phyloP scores from a whole-genome alignment of 2,113 vertebrate genomes.

The Otus sunia region DNA sequence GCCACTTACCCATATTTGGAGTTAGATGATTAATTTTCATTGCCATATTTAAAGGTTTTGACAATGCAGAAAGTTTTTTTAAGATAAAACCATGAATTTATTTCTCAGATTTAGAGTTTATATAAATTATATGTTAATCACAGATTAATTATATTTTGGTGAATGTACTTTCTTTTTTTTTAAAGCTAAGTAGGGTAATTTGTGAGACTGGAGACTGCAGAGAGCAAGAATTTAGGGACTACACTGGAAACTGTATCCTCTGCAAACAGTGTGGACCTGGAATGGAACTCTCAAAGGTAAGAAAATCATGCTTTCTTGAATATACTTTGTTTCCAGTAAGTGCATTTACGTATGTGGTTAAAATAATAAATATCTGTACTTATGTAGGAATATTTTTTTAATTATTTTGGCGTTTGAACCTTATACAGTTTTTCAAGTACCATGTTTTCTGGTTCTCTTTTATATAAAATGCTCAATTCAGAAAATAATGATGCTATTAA shows the following conservation, averaged over 20 bases:
- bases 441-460: not conserved
- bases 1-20: not conserved
- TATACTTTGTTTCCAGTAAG: not conserved
- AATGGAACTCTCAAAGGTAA: slow-evolving; percentile 94
- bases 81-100: not conserved
- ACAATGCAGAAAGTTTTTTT: not conserved
- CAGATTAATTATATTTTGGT: not conserved
- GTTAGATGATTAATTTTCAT: not conserved
- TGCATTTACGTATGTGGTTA: not conserved
- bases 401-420: not conserved
- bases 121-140: not conserved
- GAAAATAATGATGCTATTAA: not conserved
- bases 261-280: slow-evolving; percentile 95
- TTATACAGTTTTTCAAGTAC: not conserved
- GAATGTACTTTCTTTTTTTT: not conserved
- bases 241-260: slow-evolving; percentile 82
- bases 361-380: not conserved
- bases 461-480: not conserved
- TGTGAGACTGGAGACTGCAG: slow-evolving; percentile 86
- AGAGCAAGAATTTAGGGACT: slow-evolving; percentile 91
- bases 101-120: not conserved
- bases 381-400: not conserved
- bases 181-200: slow-evolving; percentile 72
- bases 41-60: not conserved
- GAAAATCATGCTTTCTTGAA: not conserved